These are phyloP conservation scores for Anthonomus grandis DNA, from an alignment of 1,140 invertebrate genomes.

Conservation along the genomic window DNA sequence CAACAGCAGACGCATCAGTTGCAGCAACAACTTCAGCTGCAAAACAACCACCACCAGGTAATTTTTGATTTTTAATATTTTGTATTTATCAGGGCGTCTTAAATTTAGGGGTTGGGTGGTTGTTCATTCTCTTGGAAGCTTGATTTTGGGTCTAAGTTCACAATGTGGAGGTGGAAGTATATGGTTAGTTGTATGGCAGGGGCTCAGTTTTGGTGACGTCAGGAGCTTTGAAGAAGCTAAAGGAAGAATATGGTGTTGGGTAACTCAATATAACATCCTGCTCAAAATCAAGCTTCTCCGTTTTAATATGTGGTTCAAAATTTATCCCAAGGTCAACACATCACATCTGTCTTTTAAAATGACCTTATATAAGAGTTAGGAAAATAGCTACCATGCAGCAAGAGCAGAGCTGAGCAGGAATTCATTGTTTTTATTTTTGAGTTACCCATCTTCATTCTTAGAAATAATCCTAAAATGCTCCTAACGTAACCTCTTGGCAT, in stretches of 20 bases:
- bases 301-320: too few species aligned
- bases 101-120: constrained; percentile 1
- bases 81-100: neutral
- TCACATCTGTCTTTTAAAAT: too few species aligned
- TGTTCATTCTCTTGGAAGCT: constrained; percentile 14
- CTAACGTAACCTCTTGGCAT: too few species aligned
- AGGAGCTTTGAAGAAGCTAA: neutral
- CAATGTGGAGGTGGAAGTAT: constrained; percentile 6
- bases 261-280: neutral
- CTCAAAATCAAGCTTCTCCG: constrained; percentile 25
- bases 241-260: neutral
- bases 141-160: constrained; percentile 27
- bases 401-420: too few species aligned
- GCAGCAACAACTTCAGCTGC: constrained; percentile 28
- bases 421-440: too few species aligned
- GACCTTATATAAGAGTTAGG: too few species aligned
- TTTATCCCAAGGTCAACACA: too few species aligned
- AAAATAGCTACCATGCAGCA: too few species aligned
- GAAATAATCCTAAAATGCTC: too few species aligned
- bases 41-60: constrained; percentile 35
- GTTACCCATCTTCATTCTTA: too few species aligned
- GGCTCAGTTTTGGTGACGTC: neutral
- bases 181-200: constrained; percentile 18
- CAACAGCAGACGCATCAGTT: constrained; percentile 33
- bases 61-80: neutral